Conservation (phyloP, 1,140 invertebrate species). For the Temnothorax curvispinosus region DNA sequence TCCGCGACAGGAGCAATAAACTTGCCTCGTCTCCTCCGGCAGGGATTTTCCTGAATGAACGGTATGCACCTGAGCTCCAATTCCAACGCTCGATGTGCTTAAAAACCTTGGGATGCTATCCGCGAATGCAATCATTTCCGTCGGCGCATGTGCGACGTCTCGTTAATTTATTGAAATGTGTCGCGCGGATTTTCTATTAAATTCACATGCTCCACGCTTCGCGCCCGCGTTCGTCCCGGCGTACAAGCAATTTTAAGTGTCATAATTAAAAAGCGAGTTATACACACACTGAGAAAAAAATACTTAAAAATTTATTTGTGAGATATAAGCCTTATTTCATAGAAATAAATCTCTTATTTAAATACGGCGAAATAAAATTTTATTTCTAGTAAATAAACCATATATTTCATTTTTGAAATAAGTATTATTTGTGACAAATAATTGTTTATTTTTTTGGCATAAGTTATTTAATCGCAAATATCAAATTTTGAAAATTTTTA, state of each 20-base stretch:
- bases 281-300: neutral
- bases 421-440: neutral
- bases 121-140: slow-evolving; percentile 60
- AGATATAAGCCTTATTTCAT: neutral
- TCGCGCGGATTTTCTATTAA: slow-evolving; percentile 53
- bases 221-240: slow-evolving; percentile 4
- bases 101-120: slow-evolving; percentile 59
- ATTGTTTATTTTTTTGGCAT: neutral
- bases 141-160: slow-evolving; percentile 32
- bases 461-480: neutral
- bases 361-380: neutral
- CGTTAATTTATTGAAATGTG: slow-evolving; percentile 61
- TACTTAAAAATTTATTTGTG: too few relatives aligned
- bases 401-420: neutral
- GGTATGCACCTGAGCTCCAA: slow-evolving; percentile 67
- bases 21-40: slow-evolving; percentile 46
- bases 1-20: slow-evolving; percentile 44
- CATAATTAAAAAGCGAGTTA: slow-evolving; percentile 46
- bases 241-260: slow-evolving; percentile 23
- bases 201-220: slow-evolving; percentile 27
- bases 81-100: slow-evolving; percentile 65
- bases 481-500: neutral
- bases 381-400: neutral
- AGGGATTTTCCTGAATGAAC: slow-evolving; percentile 55
- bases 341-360: neutral